phyloP scores from a whole-genome alignment of 2,113 vertebrate species.

The Leucosticte australis region DNA sequence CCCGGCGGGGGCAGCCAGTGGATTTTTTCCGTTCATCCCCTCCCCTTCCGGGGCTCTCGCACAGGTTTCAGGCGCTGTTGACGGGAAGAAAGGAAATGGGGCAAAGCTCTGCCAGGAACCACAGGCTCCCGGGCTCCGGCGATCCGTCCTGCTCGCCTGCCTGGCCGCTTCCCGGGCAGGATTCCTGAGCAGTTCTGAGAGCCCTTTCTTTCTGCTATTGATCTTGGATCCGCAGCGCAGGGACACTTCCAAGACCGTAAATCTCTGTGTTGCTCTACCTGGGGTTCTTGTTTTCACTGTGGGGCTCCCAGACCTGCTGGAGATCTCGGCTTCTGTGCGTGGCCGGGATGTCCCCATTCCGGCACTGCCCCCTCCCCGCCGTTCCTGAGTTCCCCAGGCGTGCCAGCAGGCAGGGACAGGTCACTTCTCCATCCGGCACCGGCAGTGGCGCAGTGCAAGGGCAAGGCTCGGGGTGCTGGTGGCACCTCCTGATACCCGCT shows the following conservation, averaged over 20 bases:
- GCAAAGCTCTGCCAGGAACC: conserved; percentile 62
- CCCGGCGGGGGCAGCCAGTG: accelerated
- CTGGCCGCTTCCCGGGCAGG: conserved; percentile 8
- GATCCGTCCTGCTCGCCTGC: neutral
- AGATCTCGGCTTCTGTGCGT: neutral
- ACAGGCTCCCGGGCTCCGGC: conserved; percentile 55
- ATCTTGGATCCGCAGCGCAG: conserved; percentile 45
- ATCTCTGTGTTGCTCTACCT: conserved; percentile 32
- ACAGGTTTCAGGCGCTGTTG: conserved; percentile 18
- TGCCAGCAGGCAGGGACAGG: neutral
- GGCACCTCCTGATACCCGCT: no score
- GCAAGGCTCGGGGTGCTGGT: neutral
- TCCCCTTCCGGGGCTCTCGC: neutral
- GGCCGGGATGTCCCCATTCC: neutral
- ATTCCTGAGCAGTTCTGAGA: conserved; percentile 37
- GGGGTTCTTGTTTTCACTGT: conserved; percentile 19
- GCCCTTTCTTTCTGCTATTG: conserved; percentile 61
- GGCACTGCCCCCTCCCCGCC: neutral
- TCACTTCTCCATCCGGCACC: no score
- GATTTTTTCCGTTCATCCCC: neutral
- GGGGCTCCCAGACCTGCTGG: neutral
- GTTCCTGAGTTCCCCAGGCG: accelerated
- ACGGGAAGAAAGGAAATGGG: conserved; percentile 64
- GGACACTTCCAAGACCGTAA: conserved; percentile 36
- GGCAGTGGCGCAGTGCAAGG: neutral